Base-by-base conservation (phyloP, 1,140 invertebrate genomes). In the Frieseomelitta varia region DNA sequence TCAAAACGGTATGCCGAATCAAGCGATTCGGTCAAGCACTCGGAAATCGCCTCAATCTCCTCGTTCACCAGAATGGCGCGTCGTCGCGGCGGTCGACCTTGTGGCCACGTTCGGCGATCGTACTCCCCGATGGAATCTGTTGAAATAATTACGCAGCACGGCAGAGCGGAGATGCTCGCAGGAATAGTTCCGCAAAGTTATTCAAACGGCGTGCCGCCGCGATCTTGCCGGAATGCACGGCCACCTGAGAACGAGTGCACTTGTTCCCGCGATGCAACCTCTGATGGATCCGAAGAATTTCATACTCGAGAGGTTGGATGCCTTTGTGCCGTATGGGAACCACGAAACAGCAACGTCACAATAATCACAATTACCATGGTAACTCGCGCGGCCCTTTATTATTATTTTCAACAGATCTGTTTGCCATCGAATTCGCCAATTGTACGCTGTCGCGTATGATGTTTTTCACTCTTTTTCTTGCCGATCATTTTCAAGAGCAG, bases 151-250 rank as follows among this genome's bases (percentile, higher is more conserved):
- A 47, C 27, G 74, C 56, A 14, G 51, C 24, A 8, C 11, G 58
- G 34, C 19, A 19, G 21, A 47, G 24, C 34, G 11, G 68, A 47
- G 21, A 69, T n/a, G 51, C 11, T 21, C 19, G 51, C 51, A 24
- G 17, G 51, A 74, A 74, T 74, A 74, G 72, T 74, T 74, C 15
- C 12, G 30, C 24, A 61, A 47, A 61, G 74, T 76, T 76, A 76
- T 76, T 63, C 30, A n/a, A 76, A 47, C 21, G 1, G 21, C 56
- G 56, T 76, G 34, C 24, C 6, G n/a, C 21, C 51, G 72, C 68
- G 15, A 76, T 76, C 74, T 76, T 47, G 15, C 24, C 17, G 58
- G 58, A 30, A 65, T 65, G 24, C 39, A 39, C 19, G 53, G 39
- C 34, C 24, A 63, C 11, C 34, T 51, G 34, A 65, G 75, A 65